Conservation (phyloP, 2,888 invertebrate genomes). For the Caenorhabditis sp. region DNA sequence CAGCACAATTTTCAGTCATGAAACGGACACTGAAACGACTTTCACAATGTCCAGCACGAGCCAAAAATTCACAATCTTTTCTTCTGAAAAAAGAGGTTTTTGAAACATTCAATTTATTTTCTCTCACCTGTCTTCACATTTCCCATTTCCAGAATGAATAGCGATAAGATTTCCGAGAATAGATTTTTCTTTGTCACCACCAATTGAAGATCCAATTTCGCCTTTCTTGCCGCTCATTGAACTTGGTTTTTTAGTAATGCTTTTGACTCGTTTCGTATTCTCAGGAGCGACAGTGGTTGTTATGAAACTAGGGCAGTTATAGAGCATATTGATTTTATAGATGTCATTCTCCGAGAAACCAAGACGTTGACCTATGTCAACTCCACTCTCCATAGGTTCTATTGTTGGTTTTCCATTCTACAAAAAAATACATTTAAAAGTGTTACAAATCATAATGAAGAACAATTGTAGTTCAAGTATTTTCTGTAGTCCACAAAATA, state of each 20-base stretch:
- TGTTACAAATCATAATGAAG: no score
- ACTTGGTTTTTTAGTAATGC: slow-evolving; percentile 38
- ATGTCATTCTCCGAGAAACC: slow-evolving; percentile 70
- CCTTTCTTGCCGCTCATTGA: slow-evolving; percentile 25
- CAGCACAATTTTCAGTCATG: slow-evolving; percentile 65
- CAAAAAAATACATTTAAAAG: slow-evolving; percentile 6
- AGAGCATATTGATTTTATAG: slow-evolving; percentile 70
- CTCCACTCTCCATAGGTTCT: slow-evolving; percentile 60
- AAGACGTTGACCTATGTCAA: slow-evolving; percentile 65
- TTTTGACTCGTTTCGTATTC: slow-evolving; percentile 31
- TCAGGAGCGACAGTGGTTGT: slow-evolving; percentile 20
- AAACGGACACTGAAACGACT: slow-evolving; percentile 61
- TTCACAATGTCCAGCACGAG: slow-evolving; percentile 64
- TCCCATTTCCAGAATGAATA: slow-evolving; percentile 30
- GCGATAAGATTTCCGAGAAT: slow-evolving; percentile 24
- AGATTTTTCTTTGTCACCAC: slow-evolving; percentile 26
- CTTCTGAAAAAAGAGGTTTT: slow-evolving; percentile 31
- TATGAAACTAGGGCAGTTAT: slow-evolving; percentile 62
- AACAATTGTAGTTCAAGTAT: no score
- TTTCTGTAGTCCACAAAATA: no score
- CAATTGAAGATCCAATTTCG: slow-evolving; percentile 35
- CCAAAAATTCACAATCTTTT: slow-evolving; percentile 62
- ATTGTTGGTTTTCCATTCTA: slow-evolving; percentile 67
- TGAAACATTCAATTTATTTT: neutral
- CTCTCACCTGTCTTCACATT: slow-evolving; percentile 44